These are phyloP conservation scores for Heterodera carotae DNA, from an alignment of 1,140 invertebrate species.

Conservation along the genomic window DNA sequence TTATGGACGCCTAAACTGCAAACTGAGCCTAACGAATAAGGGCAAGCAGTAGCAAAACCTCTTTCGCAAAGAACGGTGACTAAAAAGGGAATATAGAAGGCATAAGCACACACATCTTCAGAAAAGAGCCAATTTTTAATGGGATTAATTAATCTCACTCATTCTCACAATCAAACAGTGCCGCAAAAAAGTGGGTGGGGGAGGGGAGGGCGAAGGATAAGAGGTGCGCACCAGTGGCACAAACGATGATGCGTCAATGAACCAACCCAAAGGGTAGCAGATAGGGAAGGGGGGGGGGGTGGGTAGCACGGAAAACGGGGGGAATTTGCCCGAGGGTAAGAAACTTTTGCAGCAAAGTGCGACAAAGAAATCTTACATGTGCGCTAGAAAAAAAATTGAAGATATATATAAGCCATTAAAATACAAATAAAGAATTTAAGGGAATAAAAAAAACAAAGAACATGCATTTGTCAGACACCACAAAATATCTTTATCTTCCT, in stretches of 20 bases:
- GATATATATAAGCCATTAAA: too few relatives aligned
- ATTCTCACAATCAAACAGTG: constrained; percentile 11
- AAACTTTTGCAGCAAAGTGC: neutral
- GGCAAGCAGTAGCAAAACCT: too few relatives aligned
- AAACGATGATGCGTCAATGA: constrained; percentile 3
- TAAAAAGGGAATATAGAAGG: neutral
- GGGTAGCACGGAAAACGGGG: neutral
- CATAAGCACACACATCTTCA: neutral
- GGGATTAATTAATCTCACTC: constrained; percentile 12
- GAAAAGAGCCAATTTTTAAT: neutral
- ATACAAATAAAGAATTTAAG: too few relatives aligned
- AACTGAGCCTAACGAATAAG: too few relatives aligned
- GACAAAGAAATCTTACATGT: too few relatives aligned
- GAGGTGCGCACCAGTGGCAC: too few relatives aligned
- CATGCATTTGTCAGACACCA: neutral
- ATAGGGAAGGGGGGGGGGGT: neutral
- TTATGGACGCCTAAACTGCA: too few relatives aligned
- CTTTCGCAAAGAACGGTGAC: neutral
- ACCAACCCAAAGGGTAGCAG: neutral
- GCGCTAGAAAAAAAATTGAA: too few relatives aligned
- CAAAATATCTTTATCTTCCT: neutral
- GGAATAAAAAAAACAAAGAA: neutral
- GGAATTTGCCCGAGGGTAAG: neutral
- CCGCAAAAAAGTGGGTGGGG: neutral
- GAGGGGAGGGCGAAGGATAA: too few relatives aligned